Percentiles rank a stretch among this genome's conserved stretches.
These are phyloP conservation scores for Sarcophaga subvicina DNA, from an alignment of 2,888 invertebrate species.

Conservation along the genomic window DNA sequence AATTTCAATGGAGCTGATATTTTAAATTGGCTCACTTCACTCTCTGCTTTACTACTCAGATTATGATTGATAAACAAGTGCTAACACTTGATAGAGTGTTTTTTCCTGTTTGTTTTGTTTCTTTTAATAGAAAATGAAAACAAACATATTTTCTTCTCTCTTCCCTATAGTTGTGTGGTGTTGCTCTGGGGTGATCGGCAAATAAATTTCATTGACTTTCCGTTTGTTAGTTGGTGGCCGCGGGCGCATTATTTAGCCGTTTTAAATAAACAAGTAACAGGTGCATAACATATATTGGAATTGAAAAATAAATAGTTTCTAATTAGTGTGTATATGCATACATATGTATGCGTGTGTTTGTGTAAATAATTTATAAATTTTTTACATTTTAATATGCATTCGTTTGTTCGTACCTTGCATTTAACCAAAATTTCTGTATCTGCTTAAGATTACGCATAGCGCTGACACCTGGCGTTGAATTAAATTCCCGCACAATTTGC, in stretches of 20 bases:
- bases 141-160: too few relatives aligned
- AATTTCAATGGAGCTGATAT: neutral
- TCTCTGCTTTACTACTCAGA: too few relatives aligned
- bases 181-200: too few relatives aligned
- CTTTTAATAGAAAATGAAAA: too few relatives aligned
- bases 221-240: neutral
- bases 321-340: too few relatives aligned
- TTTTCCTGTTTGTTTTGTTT: too few relatives aligned
- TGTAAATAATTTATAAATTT: neutral
- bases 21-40: too few relatives aligned
- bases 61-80: too few relatives aligned
- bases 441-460: conserved; percentile 80
- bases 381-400: too few relatives aligned
- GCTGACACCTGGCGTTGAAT: conserved; percentile 77
- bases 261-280: conserved; percentile 63
- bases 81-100: too few relatives aligned
- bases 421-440: conserved; percentile 81
- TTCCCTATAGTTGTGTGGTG: too few relatives aligned
- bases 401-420: conserved; percentile 76
- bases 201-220: neutral
- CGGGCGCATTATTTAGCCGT: neutral
- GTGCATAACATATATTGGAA: conserved; percentile 49
- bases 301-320: neutral
- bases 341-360: neutral
- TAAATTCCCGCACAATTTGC: conserved; percentile 79